Percentiles rank a stretch among this genome's conserved stretches.
These are phyloP conservation scores for Antedon mediterranea DNA, from an alignment of 53 echinoderm and acorn worm genomes.

Conservation along the genomic window DNA sequence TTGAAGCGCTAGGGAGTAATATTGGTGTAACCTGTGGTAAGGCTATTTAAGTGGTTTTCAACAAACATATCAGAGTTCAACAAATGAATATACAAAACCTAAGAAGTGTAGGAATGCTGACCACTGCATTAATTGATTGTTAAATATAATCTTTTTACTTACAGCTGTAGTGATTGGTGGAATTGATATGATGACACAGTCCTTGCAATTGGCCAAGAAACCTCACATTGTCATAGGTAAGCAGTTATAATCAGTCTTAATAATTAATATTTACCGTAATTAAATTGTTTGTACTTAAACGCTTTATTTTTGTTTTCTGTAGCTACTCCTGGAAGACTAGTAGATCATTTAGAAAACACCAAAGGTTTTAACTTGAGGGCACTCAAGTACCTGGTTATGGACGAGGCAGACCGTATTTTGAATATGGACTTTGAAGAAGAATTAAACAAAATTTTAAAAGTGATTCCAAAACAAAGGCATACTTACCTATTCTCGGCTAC, in stretches of 20 bases:
- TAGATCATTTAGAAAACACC: slow-evolving; percentile 89
- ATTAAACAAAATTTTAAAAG: slow-evolving; percentile 85
- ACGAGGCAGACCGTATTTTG: slow-evolving; percentile 89
- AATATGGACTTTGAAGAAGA: slow-evolving; percentile 98
- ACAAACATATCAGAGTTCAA: too few relatives aligned
- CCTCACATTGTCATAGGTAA: slow-evolving; percentile 83
- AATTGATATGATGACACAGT: slow-evolving; percentile 97
- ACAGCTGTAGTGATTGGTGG: slow-evolving; percentile 91
- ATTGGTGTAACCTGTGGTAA: slow-evolving; percentile 84
- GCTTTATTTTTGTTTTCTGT: slow-evolving; percentile 1
- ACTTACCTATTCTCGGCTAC: slow-evolving; percentile 94
- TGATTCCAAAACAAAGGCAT: slow-evolving; percentile 73
- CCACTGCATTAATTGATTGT: neutral
- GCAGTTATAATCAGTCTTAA: too few relatives aligned
- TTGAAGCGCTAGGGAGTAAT: slow-evolving; percentile 49
- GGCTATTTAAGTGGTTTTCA: neutral
- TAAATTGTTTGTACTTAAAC: too few relatives aligned
- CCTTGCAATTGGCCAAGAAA: slow-evolving; percentile 85
- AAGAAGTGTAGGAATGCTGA: too few relatives aligned
- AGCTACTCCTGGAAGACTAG: slow-evolving; percentile 80
- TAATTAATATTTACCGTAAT: too few relatives aligned
- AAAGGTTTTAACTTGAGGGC: slow-evolving; percentile 91
- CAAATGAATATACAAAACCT: too few relatives aligned
- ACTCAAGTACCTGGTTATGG: slow-evolving; percentile 92
- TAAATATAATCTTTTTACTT: slow-evolving; percentile 2